Evolutionary conservation across 2,113 vertebrate species (phyloP).

Genomic region (Sus scrofa): T2T-Sscrofa CM000813.6:30259501-30260000

Average conservation of each 20-base stretch:
- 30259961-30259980: constrained; percentile 38
- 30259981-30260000: constrained; percentile 39
- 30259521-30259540: background rate
- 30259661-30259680: no score
- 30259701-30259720: no score
- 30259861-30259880: no score
- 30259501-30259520: background rate
- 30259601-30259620: constrained; percentile 15
- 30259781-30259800: no score
- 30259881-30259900: constrained; percentile 15
- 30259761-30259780: no score
- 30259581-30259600: constrained; percentile 26
- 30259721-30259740: no score
- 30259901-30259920: background rate
- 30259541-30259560: background rate
- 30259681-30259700: no score
- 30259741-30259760: no score
- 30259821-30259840: no score
- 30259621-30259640: constrained; percentile 14
- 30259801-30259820: no score
- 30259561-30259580: background rate
- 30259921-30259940: background rate
- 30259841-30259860: no score
- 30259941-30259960: constrained; percentile 50
- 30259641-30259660: no score